Evolutionary conservation across 2,113 vertebrate genomes (phyloP), one percentile per base, ranked within the genome.

Genomic region (Petromus typicus): DNA sequence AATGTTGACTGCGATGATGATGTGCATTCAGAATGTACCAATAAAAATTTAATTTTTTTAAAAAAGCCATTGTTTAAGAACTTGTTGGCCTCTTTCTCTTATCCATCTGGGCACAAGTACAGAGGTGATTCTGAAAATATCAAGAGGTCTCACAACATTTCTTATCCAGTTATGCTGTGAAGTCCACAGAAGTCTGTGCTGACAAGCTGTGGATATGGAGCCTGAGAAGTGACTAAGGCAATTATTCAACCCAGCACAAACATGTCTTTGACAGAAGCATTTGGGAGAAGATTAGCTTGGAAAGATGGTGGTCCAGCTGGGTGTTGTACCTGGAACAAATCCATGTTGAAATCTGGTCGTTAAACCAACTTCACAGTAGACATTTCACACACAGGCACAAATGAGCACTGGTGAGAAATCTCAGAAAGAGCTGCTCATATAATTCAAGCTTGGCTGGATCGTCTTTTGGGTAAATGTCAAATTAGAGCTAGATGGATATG

Each of bases 301-400:
- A 61, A 76, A 92, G 25, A 34, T 1, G 13, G 32, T 81, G 86
- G 30, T 34, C 69, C 8, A 64, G 73, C 79, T 93, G 91, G 59
- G 43, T 61, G 45, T 57, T 63, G 45, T 34, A 63, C 37, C 27
- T 86, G 56, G 59, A 88, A 89, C 63, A 89, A 84, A 85, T 20
- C 59, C 48, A 30, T 69, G n/a, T 85, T 64, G 45, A 85, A 95
- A 91, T 87, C 13, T 97, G 54, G 54, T 88, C 92, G 56, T 32
- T 30, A 76, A 96, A 63, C 40, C 80, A 84, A 8, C 51, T 87
- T 63, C 73, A 73, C 59, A 86, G 80, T 25, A 63, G 81, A 92
- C 73, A 96, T 93, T 91, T 94, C 84, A 96, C n/a, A 45, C 86
- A 4, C n/a, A 80, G 63, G 51, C 79, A 97, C 63, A 91, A 76